These are phyloP conservation scores for Orcinus orca DNA, from an alignment of 2,113 vertebrate genomes.

Conservation along the genomic window DNA sequence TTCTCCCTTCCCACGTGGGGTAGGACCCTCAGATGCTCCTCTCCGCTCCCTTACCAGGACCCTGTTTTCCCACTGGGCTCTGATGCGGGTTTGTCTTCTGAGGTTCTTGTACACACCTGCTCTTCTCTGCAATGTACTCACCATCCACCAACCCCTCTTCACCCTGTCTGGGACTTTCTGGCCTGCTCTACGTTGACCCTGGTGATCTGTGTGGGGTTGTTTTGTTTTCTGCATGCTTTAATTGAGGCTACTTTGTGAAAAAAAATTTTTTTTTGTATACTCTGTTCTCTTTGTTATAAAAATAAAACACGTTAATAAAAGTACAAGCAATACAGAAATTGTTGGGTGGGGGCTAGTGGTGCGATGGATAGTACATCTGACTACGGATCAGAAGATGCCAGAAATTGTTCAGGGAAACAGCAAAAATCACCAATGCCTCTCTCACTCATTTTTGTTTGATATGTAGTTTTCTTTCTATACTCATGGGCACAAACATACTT, in stretches of 20 bases:
- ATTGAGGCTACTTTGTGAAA: neutral
- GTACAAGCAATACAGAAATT: neutral
- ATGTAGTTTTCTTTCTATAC: neutral
- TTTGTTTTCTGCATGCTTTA: neutral
- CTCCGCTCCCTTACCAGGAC: neutral
- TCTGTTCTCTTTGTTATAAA: neutral
- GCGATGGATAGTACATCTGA: too few relatives aligned
- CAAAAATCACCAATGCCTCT: neutral
- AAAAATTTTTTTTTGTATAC: neutral
- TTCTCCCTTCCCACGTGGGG: neutral
- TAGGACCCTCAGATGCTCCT: neutral
- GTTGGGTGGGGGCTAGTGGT: too few relatives aligned
- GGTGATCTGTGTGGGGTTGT: neutral
- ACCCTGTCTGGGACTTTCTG: neutral
- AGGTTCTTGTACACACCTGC: neutral
- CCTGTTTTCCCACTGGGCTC: neutral
- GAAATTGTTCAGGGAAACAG: neutral
- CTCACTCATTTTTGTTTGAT: neutral
- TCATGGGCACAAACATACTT: neutral
- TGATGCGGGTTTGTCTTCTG: neutral
- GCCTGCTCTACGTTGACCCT: neutral
- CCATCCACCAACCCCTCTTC: neutral
- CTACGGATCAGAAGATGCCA: too few relatives aligned
- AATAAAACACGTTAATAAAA: constrained; percentile 2
- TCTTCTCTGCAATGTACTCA: neutral